A percentile compares a stretch with the other conserved stretches of the same genome.
These are phyloP conservation scores for Monomorium pharaonis DNA, from an alignment of 1,140 invertebrate genomes.

Conservation along the genomic window DNA sequence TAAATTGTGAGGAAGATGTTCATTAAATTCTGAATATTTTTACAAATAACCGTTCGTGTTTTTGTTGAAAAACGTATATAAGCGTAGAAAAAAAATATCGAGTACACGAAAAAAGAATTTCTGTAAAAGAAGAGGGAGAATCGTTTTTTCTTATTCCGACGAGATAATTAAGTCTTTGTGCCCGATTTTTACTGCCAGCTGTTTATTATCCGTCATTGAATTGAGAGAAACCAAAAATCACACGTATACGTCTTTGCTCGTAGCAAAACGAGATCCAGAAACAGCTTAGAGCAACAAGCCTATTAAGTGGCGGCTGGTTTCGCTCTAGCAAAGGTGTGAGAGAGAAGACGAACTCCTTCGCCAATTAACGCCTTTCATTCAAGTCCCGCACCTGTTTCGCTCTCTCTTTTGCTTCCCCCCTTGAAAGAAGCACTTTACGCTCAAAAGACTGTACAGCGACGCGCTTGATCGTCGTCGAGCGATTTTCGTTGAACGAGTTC, in stretches of 20 bases:
- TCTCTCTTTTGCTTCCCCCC: neutral
- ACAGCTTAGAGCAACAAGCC: constrained; percentile 10
- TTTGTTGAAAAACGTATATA: neutral
- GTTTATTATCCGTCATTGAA: constrained; percentile 35
- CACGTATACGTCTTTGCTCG: neutral
- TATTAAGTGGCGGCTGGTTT: constrained; percentile 38
- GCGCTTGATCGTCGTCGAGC: constrained; percentile 9
- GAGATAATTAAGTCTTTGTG: neutral
- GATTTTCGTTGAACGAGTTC: constrained; percentile 25
- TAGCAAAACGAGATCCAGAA: neutral
- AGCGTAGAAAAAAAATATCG: neutral
- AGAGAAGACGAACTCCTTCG: neutral
- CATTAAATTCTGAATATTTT: neutral
- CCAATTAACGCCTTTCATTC: constrained; percentile 55
- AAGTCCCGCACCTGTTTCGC: constrained; percentile 8
- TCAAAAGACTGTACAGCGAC: constrained; percentile 18
- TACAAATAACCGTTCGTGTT: neutral
- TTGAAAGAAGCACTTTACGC: constrained; percentile 28
- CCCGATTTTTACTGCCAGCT: neutral
- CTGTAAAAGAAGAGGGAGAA: neutral
- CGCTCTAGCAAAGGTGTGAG: neutral
- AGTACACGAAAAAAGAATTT: neutral
- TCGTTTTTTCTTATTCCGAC: constrained; percentile 20
- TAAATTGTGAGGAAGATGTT: neutral
- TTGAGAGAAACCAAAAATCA: neutral